Evolutionary conservation across 1,140 invertebrate species (phyloP).

Genomic region (Heterodera schachtii): DNA sequence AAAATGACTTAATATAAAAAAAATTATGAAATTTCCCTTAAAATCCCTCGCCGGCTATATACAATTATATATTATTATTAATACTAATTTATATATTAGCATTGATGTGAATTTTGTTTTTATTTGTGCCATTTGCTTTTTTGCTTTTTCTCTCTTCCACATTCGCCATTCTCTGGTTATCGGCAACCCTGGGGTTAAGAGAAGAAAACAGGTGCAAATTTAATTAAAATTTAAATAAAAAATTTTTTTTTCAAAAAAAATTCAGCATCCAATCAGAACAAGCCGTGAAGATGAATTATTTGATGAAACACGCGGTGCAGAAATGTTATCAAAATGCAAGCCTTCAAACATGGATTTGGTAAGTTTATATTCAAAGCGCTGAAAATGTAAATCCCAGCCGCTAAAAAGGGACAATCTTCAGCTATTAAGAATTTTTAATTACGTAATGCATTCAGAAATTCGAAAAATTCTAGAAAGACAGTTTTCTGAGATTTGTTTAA

Average conservation of each 20-base stretch:
- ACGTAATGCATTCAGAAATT: no score
- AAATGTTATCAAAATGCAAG: conserved; percentile 17
- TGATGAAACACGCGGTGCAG: background rate
- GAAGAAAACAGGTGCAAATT: background rate
- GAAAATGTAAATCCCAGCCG: no score
- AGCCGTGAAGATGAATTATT: conserved; percentile 5
- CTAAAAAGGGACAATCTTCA: no score
- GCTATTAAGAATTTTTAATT: no score
- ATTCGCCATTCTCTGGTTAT: background rate
- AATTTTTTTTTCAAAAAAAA: background rate
- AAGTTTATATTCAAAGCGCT: background rate
- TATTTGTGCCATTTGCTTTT: background rate
- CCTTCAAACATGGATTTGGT: conserved; percentile 26
- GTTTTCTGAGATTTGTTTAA: no score
- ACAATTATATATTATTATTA: no score
- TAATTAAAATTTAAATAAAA: background rate
- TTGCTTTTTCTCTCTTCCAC: background rate
- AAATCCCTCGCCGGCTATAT: no score
- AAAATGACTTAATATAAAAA: no score
- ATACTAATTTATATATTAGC: background rate
- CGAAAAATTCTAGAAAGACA: no score
- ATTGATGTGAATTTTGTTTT: no score
- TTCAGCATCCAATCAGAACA: background rate
- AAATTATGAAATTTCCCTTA: no score
- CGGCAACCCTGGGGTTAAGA: background rate